Conservation (phyloP, 2,113 vertebrate genomes). For the Eolophus roseicapilla region DNA sequence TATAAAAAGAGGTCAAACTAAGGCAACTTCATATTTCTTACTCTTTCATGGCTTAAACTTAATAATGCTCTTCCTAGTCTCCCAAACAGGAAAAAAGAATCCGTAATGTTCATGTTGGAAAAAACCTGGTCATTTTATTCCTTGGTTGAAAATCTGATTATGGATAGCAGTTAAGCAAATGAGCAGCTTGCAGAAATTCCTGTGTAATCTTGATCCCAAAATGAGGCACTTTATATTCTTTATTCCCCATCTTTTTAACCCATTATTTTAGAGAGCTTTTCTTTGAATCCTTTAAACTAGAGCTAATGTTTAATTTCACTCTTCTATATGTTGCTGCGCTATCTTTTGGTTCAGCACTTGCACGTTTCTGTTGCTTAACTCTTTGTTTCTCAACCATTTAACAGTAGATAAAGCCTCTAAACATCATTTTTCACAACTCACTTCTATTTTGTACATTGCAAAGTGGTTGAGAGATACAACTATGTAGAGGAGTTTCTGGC, state of each 20-base stretch:
- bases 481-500: no score
- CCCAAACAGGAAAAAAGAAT: not conserved
- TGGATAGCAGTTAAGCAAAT: not conserved
- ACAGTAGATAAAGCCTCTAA: not conserved
- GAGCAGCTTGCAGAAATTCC: slow-evolving; percentile 35
- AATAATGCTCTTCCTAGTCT: not conserved
- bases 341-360: not conserved
- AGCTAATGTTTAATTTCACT: not conserved
- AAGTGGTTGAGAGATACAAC: not conserved
- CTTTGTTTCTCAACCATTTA: not conserved
- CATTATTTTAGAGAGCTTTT: not conserved
- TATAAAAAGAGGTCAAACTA: not conserved
- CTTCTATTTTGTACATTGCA: not conserved
- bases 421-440: not conserved
- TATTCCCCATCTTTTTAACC: not conserved
- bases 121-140: not conserved
- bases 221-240: slow-evolving; percentile 18
- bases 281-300: not conserved
- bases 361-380: not conserved
- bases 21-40: not conserved
- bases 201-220: not conserved
- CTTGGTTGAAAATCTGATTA: not conserved
- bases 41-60: not conserved
- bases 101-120: not conserved
- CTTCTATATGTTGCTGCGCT: not conserved